These are phyloP conservation scores for Tetraneura akinire DNA, from an alignment of 1,140 invertebrate genomes.

Conservation along the genomic window DNA sequence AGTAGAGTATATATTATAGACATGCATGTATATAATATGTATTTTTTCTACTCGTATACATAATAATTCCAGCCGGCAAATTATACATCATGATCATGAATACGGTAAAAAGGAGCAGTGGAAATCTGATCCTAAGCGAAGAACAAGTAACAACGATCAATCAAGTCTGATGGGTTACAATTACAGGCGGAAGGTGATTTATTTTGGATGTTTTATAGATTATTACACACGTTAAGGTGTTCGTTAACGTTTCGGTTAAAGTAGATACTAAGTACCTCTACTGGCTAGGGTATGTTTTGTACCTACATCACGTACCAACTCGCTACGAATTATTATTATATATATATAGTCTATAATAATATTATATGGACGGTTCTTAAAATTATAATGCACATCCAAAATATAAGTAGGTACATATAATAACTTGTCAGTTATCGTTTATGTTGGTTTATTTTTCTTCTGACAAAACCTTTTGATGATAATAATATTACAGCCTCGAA, in stretches of 20 bases:
- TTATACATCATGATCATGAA: conserved; percentile 3
- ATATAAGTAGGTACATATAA: background rate
- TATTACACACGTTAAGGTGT: conserved; percentile 41
- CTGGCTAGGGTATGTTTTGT: background rate
- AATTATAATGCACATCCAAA: background rate
- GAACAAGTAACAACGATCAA: conserved; percentile 11
- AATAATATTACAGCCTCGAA: no score
- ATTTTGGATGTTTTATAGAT: conserved; percentile 42
- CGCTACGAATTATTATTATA: conserved; percentile 12
- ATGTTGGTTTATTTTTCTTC: conserved; percentile 27
- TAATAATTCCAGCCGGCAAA: background rate
- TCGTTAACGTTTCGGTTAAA: conserved; percentile 19
- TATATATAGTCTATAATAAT: no score
- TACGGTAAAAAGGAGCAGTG: conserved; percentile 6
- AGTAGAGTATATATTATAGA: conserved; percentile 4
- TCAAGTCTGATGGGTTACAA: conserved; percentile 44
- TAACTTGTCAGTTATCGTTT: conserved; percentile 38
- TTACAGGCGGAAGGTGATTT: conserved; percentile 32
- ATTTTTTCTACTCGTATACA: background rate
- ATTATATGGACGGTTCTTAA: conserved; percentile 6
- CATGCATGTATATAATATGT: background rate
- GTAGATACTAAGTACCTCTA: conserved; percentile 8
- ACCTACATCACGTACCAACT: background rate
- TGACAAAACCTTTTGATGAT: conserved; percentile 26
- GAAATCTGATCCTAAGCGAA: conserved; percentile 20